Conservation (phyloP, 1,140 invertebrate species). For the Scaptomyza montana region DNA sequence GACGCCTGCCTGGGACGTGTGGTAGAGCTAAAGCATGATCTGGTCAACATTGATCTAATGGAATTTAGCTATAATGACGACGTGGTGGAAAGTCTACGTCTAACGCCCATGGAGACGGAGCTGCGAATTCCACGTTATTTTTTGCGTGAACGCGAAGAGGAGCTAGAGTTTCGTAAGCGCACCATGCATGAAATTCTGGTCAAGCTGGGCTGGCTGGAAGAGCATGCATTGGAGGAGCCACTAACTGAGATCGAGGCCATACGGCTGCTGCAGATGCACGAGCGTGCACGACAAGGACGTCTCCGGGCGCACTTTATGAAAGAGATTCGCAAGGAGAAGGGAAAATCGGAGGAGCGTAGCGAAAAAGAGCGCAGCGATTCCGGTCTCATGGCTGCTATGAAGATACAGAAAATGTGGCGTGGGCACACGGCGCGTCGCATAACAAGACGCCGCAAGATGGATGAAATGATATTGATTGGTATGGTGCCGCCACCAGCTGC, state of each 20-base stretch:
- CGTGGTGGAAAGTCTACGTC: constrained; percentile 86
- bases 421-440: constrained; percentile 89
- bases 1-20: constrained; percentile 92
- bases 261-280: constrained; percentile 93
- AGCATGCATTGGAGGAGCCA: constrained; percentile 84
- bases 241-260: constrained; percentile 94
- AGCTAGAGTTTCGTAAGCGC: constrained; percentile 86
- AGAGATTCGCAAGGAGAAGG: constrained; percentile 92
- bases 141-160: constrained; percentile 87
- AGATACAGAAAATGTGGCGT: constrained; percentile 92
- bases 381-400: constrained; percentile 88
- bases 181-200: constrained; percentile 88
- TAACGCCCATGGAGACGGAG: constrained; percentile 88
- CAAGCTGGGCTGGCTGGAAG: constrained; percentile 88
- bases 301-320: constrained; percentile 94
- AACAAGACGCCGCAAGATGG: constrained; percentile 88
- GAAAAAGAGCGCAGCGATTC: constrained; percentile 85
- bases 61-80: constrained; percentile 95
- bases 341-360: constrained; percentile 85
- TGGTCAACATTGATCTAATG: constrained; percentile 93
- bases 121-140: constrained; percentile 89
- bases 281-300: constrained; percentile 94
- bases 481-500: constrained; percentile 85
- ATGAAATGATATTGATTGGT: constrained; percentile 95
- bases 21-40: constrained; percentile 91